These are phyloP conservation scores for Tor tambroides DNA, from an alignment of 2,113 vertebrate species.

Conservation along the genomic window DNA sequence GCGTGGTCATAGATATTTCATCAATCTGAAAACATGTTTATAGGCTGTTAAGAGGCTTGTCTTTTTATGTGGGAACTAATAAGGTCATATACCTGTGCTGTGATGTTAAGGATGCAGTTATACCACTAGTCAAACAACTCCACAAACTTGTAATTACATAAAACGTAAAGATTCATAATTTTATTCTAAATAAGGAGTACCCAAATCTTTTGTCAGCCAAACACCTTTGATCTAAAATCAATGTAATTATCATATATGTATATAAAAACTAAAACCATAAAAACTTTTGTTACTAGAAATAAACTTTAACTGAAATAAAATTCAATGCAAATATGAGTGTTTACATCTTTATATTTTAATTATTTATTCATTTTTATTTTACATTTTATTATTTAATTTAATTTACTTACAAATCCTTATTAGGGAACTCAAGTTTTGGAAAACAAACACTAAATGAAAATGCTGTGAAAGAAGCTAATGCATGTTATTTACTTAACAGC, in stretches of 20 bases:
- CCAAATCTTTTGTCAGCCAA: background rate
- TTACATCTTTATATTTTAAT: background rate
- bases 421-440: background rate
- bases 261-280: background rate
- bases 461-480: background rate
- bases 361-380: background rate
- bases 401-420: background rate
- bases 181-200: background rate
- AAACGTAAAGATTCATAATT: background rate
- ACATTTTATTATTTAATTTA: background rate
- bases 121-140: background rate
- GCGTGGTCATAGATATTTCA: background rate
- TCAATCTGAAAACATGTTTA: slow-evolving; percentile 3
- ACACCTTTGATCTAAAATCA: background rate
- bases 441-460: too few species aligned
- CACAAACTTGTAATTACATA: background rate
- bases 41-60: background rate
- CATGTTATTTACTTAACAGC: background rate
- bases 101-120: background rate
- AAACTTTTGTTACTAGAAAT: background rate
- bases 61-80: background rate
- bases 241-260: background rate
- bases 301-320: background rate
- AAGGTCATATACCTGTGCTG: background rate
- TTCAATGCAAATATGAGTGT: background rate